Conservation (phyloP, 2,797 vertebrate genomes). For the Ambastaia sidthimunki region DNA sequence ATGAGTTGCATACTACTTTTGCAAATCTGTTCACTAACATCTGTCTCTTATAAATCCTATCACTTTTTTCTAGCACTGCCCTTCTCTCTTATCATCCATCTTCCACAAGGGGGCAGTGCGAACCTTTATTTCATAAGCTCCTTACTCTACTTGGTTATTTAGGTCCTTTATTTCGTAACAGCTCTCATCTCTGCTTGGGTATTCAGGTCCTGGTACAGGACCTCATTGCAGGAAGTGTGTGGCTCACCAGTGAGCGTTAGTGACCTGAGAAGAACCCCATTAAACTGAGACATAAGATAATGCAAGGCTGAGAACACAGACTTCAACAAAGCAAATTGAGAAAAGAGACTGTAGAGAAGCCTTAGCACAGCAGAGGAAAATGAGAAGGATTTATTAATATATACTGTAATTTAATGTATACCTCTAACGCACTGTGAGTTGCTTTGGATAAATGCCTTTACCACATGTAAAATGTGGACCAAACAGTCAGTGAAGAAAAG, state of each 20-base stretch:
- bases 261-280: constrained; percentile 46
- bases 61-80: constrained; percentile 16
- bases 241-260: constrained; percentile 32
- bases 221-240: constrained; percentile 36
- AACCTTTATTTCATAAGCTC: constrained; percentile 40
- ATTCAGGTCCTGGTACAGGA: constrained; percentile 36
- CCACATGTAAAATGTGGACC: neutral
- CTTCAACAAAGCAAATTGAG: neutral
- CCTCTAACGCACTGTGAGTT: neutral
- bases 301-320: constrained; percentile 10
- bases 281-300: constrained; percentile 42
- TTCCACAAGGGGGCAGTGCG: constrained; percentile 70
- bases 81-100: neutral
- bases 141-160: constrained; percentile 29
- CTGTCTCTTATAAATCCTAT: constrained; percentile 60
- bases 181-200: constrained; percentile 9
- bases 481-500: neutral
- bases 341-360: neutral
- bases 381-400: neutral
- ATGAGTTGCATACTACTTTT: constrained; percentile 47
- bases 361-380: constrained; percentile 4
- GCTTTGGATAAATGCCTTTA: neutral
- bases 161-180: constrained; percentile 38
- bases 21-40: constrained; percentile 49
- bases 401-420: too few relatives aligned